Evolutionary conservation across 1,140 invertebrate species (phyloP).

Genomic region (Diplogasteroides magnus): DNA sequence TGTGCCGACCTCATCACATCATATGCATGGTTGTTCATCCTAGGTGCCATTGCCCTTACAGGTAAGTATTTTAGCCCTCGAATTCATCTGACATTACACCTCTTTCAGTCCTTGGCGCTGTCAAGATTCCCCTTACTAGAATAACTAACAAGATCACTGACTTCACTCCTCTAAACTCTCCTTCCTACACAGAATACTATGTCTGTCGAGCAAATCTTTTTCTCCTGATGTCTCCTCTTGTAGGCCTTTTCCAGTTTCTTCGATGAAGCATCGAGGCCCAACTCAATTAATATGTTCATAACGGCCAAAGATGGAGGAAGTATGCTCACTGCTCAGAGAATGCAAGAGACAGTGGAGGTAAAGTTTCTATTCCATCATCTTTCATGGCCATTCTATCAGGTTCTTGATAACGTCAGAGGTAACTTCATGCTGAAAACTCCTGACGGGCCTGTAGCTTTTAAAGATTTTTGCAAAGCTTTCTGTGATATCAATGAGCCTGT

Average conservation of each 20-base stretch:
- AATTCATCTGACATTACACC: neutral
- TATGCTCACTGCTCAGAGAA: conserved; percentile 44
- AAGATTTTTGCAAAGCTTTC: conserved; percentile 48
- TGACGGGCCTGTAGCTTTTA: conserved; percentile 36
- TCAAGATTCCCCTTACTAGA: conserved; percentile 35
- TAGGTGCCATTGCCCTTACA: neutral
- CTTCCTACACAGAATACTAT: conserved; percentile 42
- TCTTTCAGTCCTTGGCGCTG: neutral
- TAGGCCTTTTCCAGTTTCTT: conserved; percentile 48
- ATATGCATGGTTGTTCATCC: neutral
- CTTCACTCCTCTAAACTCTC: conserved; percentile 46
- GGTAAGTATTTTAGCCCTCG: neutral
- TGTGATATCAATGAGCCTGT: conserved; percentile 52
- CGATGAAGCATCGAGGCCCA: conserved; percentile 48
- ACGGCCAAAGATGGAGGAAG: conserved; percentile 47
- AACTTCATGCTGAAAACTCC: conserved; percentile 39
- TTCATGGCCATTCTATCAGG: too few species aligned
- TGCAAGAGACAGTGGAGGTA: conserved; percentile 47
- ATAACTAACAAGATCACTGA: conserved; percentile 52
- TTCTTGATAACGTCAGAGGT: conserved; percentile 42
- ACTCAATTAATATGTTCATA: conserved; percentile 46
- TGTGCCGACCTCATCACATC: neutral
- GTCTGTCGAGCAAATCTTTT: conserved; percentile 14
- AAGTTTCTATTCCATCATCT: neutral
- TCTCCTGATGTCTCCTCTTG: too few species aligned